Conservation (phyloP, 2,888 invertebrate genomes). For the Bimastos eiseni region DNA sequence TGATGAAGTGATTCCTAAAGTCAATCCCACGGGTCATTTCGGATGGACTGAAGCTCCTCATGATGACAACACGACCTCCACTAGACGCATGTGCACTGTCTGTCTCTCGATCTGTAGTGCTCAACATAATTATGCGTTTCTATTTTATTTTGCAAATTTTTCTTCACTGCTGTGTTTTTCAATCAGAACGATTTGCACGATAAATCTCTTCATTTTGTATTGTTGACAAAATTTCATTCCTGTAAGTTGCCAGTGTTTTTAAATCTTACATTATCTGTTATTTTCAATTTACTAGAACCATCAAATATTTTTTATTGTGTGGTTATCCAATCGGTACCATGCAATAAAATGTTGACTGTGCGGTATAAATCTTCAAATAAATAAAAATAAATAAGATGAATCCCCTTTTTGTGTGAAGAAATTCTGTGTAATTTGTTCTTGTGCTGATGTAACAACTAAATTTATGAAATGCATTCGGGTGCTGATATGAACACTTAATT, state of each 20-base stretch:
- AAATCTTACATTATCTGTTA: not conserved
- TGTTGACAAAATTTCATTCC: not conserved
- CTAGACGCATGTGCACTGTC: not conserved
- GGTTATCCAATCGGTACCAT: not conserved
- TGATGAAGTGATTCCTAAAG: slow-evolving; percentile 4
- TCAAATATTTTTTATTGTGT: not conserved
- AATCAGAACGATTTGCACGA: not conserved
- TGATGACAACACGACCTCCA: not conserved
- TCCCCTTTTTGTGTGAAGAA: too few species aligned
- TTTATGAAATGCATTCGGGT: too few species aligned
- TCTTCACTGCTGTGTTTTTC: not conserved
- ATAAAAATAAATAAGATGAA: too few species aligned
- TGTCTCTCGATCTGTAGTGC: not conserved
- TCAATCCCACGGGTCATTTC: not conserved
- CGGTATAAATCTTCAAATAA: not conserved
- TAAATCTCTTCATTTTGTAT: not conserved
- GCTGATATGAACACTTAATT: too few species aligned
- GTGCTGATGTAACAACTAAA: not conserved
- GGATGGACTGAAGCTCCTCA: slow-evolving; percentile 18
- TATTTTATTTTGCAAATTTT: too few species aligned
- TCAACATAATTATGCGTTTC: not conserved
- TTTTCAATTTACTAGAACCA: not conserved
- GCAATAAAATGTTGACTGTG: not conserved
- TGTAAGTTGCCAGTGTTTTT: not conserved
- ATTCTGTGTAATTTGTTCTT: too few species aligned